Conservation (phyloP, 2,113 vertebrate genomes). For the Microcebus murinus region DNA sequence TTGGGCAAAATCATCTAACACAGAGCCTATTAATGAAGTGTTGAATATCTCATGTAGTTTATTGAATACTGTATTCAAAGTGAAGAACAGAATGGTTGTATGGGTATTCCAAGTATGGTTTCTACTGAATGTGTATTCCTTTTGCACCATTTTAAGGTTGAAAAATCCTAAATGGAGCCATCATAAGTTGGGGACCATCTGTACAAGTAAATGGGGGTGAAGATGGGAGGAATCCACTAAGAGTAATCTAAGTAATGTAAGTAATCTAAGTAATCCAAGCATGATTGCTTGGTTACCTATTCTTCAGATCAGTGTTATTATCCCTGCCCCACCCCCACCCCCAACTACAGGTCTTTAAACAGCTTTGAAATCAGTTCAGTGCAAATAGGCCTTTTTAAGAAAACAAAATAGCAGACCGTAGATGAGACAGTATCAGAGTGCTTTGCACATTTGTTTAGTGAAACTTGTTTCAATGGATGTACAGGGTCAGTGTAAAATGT, state of each 20-base stretch:
- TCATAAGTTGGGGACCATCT: neutral
- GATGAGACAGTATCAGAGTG: neutral
- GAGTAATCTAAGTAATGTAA: neutral
- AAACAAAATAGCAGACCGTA: slow-evolving; percentile 20
- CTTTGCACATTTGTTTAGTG: neutral
- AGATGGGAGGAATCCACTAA: neutral
- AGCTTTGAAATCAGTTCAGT: neutral
- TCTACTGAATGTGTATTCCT: neutral
- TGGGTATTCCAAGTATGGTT: neutral
- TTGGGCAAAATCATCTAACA: neutral
- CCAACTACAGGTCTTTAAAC: neutral
- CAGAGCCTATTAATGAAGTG: neutral
- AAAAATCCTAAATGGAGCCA: neutral
- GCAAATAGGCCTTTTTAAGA: slow-evolving; percentile 23
- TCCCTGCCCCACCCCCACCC: neutral
- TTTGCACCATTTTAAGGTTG: neutral
- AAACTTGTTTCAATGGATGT: neutral
- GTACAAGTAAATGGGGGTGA: neutral
- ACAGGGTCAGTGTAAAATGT: neutral
- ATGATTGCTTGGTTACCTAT: neutral
- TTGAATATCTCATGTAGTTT: neutral
- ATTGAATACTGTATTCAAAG: neutral
- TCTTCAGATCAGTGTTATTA: neutral
- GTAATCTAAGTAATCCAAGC: no score
- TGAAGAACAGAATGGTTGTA: neutral